Base-by-base conservation (phyloP, 2,797 vertebrate genomes). In the Chelon auratus region DNA sequence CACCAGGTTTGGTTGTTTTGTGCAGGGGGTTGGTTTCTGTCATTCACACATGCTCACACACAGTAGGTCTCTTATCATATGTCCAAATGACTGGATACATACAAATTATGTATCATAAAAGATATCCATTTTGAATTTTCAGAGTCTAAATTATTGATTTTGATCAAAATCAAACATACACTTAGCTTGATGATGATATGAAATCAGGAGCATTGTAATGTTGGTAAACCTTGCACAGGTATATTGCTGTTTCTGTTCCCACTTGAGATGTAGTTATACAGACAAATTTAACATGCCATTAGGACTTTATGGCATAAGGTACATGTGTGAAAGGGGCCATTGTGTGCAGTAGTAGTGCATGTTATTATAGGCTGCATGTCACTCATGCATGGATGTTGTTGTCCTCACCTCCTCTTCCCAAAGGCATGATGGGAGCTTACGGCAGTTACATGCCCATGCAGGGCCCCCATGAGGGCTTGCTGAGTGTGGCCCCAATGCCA, bases 361-460 rank as follows among this genome's bases (percentile, higher is more conserved):
- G 94, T 83, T 63, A 71, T 92, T 75, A 84, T 90, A 91, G 93
- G 91, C 90, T 97, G 98, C 98, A 99, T 99, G 98, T 95, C 94
- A 98, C 95, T 97, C 95, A 98, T 97, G 98, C 98, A 97, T 99
- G 97, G 94, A 95, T 98, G 93, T 97, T 91, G 95, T 97, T 95
- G 95, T 91, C 85, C 92, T 89, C 85, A 90, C 59, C 42, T 75
- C 85, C 67, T 91, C 75, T 89, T 87, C 87, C 95, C 95, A 93
- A 99, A 99, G 98, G 98, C 98, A 99, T 99, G 96, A 97, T 99
- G 96, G 97, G 97, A 97, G 96, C 95, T 96, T 99, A 98, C 93
- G 96, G 97, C 94, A 95, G 96, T 95, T 97, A 98, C 95, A 96
- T 98, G 95, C 95, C 96, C 94, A 97, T 99, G 95, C 98, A 98